A percentile compares a stretch with the other conserved stretches of the same genome.
Evolutionary conservation across 1,140 invertebrate species (phyloP).

Genomic region (Drosophila ambigua): DNA sequence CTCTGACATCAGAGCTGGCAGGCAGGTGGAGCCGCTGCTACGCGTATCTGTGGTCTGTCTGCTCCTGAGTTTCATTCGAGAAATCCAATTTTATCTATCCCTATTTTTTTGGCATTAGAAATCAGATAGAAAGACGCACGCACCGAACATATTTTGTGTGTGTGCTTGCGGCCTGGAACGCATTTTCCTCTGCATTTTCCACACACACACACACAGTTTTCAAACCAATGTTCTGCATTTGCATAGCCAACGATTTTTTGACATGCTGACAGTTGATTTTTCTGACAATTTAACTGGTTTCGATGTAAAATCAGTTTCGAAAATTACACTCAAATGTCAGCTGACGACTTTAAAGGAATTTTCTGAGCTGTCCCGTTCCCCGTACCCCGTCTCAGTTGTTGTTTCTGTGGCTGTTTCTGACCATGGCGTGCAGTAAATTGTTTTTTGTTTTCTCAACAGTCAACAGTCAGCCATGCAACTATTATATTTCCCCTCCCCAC

Average conservation of each 20-base stretch:
- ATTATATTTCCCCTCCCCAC: slow-evolving; percentile 42
- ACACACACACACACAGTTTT: slow-evolving; percentile 8
- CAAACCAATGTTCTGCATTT: slow-evolving; percentile 52
- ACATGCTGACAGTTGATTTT: slow-evolving; percentile 84
- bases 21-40: background rate
- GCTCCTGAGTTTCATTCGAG: slow-evolving; percentile 20
- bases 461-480: slow-evolving; percentile 40
- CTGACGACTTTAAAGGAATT: slow-evolving; percentile 80
- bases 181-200: slow-evolving; percentile 39
- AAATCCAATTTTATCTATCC: slow-evolving; percentile 49
- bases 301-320: slow-evolving; percentile 84
- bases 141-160: slow-evolving; percentile 13
- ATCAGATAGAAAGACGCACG: slow-evolving; percentile 28
- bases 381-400: slow-evolving; percentile 24
- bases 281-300: slow-evolving; percentile 84
- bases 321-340: slow-evolving; percentile 77
- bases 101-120: slow-evolving; percentile 37
- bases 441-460: slow-evolving; percentile 47
- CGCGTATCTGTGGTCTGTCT: background rate
- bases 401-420: slow-evolving; percentile 45
- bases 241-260: slow-evolving; percentile 83
- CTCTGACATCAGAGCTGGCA: slow-evolving; percentile 1
- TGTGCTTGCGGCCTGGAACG: slow-evolving; percentile 16
- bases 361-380: slow-evolving; percentile 28
- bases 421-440: slow-evolving; percentile 80